Conservation (phyloP, 2,113 vertebrate genomes). For the Balaeniceps rex region DNA sequence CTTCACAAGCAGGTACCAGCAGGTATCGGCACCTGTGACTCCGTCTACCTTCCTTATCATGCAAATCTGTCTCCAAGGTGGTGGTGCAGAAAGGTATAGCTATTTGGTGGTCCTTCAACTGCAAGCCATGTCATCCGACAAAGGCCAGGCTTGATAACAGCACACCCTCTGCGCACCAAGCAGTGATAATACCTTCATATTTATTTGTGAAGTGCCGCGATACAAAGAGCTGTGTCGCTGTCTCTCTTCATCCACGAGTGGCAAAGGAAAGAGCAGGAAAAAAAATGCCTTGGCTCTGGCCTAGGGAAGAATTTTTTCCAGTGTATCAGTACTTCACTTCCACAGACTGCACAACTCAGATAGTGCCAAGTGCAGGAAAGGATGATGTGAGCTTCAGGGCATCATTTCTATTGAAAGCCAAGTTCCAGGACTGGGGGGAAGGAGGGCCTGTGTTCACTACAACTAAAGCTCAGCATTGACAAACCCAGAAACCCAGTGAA, state of each 20-base stretch:
- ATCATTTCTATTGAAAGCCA: not conserved
- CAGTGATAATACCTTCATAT: not conserved
- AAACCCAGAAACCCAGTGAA: not conserved
- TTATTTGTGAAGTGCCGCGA: fast-evolving
- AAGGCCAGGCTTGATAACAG: not conserved
- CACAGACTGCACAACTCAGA: not conserved
- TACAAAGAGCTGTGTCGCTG: not conserved
- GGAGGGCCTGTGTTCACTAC: not conserved
- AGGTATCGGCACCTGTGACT: not conserved
- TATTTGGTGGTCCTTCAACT: not conserved
- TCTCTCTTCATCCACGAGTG: not conserved
- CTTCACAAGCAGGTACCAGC: not conserved
- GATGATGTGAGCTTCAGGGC: not conserved
- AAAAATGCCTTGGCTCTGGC: not conserved
- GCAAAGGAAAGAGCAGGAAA: not conserved
- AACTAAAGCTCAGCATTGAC: not conserved
- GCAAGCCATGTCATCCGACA: not conserved
- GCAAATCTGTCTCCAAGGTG: not conserved
- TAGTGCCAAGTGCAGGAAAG: not conserved
- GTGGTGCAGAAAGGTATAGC: not conserved
- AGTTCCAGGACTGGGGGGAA: not conserved
- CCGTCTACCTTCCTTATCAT: not conserved
- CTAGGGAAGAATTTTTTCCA: not conserved
- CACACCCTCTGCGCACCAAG: not conserved
- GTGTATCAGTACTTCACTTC: not conserved